These are phyloP conservation scores for Clarias laeviceps DNA, from an alignment of 2,797 vertebrate species.

Conservation along the genomic window DNA sequence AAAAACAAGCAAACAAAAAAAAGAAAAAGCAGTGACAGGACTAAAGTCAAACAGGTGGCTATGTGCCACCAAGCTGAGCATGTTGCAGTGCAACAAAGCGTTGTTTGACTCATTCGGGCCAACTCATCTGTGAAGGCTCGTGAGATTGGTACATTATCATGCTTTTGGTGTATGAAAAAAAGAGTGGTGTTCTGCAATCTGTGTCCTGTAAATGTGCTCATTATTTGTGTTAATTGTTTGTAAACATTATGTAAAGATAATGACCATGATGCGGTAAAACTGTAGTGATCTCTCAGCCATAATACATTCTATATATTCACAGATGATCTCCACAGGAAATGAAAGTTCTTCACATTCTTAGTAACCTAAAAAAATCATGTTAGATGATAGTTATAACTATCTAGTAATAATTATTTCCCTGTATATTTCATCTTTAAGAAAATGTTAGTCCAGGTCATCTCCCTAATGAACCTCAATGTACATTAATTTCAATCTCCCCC, in stretches of 20 bases:
- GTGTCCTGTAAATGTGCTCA: not conserved
- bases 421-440: not conserved
- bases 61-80: constrained; percentile 14
- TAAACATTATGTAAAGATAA: not conserved
- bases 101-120: constrained; percentile 14
- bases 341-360: not conserved
- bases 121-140: constrained; percentile 16
- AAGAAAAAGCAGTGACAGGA: not conserved
- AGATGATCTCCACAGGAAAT: not conserved
- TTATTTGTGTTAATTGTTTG: not conserved
- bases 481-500: not conserved
- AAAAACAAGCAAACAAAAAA: not conserved
- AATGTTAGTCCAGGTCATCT: not conserved
- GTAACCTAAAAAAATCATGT: not conserved
- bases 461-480: not conserved
- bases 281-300: not conserved
- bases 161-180: constrained; percentile 1
- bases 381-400: not conserved
- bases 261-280: not conserved
- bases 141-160: constrained; percentile 23
- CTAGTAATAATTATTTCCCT: not conserved
- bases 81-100: not conserved
- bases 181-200: constrained; percentile 9
- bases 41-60: constrained; percentile 30
- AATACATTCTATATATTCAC: not conserved